Base-by-base conservation (phyloP, 2,113 vertebrate species). In the Macheiramphus alcinus region DNA sequence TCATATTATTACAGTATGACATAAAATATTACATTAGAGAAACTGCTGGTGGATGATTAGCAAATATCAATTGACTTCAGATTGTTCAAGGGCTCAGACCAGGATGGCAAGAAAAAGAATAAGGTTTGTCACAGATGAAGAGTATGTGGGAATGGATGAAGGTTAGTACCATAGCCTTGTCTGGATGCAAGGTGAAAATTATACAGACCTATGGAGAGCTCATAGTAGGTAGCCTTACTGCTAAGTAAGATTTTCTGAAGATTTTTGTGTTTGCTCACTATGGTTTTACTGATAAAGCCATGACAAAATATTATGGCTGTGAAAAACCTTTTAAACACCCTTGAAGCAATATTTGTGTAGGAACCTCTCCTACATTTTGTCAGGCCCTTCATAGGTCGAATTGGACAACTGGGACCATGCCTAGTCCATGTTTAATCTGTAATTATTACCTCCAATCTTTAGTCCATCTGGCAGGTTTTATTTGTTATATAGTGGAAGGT, bases 391-490 rank as follows among this genome's bases (percentile, higher is more conserved):
- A 36, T 10, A 43, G 83, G 53, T 66, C 36, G 65, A 95, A 94
- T 74, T 45, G 34, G 34, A 85, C 68, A 87, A 34, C n/a, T 36
- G 80, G 76, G 83, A 92, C 61, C 45, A 42, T 90, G 53, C 22
- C 22, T 95, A 58, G 56, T 45, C 53, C 19, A 11, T 80, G 25
- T 76, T 79, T 81, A 94, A 95, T 93, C 38, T 89, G 73, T 84
- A 95, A 96, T 87, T 86, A 95, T 95, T 94, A 36, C 65, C 43
- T 91, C 53, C 72, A 82, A 79, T 85, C 53, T 92, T 91, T 56
- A 71, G 61, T 84, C 94, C 80, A 91, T 94, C 94, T 95, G 96
- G 82, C 52, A 85, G 76, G 36, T 72, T 95, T 95, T 88, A 65
- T 90, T 92, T 67, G n/a, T 82, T 88, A 48, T 65, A 87, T 25